Evolutionary conservation across 2,888 invertebrate species (phyloP).

Genomic region (Ptychoptera albimana): DNA sequence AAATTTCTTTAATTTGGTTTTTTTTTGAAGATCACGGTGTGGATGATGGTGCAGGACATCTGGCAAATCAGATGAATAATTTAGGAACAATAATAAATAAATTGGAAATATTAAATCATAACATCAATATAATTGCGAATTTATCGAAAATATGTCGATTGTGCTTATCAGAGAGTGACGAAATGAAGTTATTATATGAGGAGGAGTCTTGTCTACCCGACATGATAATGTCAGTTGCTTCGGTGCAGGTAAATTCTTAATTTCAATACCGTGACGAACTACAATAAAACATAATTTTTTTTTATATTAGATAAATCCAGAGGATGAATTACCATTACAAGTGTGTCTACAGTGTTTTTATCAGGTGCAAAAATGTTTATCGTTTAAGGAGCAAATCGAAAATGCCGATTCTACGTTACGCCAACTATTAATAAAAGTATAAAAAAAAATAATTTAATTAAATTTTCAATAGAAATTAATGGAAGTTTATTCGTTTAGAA

Average conservation of each 20-base stretch:
- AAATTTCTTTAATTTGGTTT: too few relatives aligned
- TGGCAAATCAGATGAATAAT: too few relatives aligned
- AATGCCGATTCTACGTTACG: slow-evolving; percentile 21
- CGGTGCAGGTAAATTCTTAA: slow-evolving; percentile 24
- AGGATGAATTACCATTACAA: slow-evolving; percentile 15
- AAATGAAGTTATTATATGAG: slow-evolving; percentile 7
- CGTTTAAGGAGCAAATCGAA: slow-evolving; percentile 33
- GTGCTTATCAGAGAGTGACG: slow-evolving; percentile 7
- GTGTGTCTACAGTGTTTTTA: slow-evolving; percentile 14
- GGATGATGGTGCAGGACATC: too few relatives aligned
- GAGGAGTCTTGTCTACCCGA: slow-evolving; percentile 15
- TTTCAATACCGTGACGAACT: not conserved
- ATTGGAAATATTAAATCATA: too few relatives aligned
- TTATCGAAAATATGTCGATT: slow-evolving; percentile 6
- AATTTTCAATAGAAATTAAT: too few relatives aligned
- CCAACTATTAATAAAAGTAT: slow-evolving; percentile 9
- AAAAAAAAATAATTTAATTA: not conserved
- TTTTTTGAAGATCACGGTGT: too few relatives aligned
- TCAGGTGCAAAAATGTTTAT: slow-evolving; percentile 23
- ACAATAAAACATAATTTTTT: not conserved
- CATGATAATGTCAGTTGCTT: slow-evolving; percentile 28
- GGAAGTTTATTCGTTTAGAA: too few relatives aligned
- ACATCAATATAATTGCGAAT: too few relatives aligned
- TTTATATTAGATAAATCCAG: slow-evolving; percentile 10
- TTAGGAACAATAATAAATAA: too few relatives aligned